Conservation (phyloP, 2,888 invertebrate genomes). For the Dinocampus coccinellae region DNA sequence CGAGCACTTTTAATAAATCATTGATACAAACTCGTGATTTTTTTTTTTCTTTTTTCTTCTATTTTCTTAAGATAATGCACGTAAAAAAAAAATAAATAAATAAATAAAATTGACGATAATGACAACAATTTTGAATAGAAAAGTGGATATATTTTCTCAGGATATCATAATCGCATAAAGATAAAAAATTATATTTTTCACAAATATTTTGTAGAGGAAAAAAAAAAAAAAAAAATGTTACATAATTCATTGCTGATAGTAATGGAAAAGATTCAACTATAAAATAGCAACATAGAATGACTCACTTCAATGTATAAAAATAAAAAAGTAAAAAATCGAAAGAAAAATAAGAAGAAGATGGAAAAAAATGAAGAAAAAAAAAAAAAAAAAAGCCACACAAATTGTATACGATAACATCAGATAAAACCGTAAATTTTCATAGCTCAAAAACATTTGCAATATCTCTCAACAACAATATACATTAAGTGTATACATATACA, state of each 20-base stretch:
- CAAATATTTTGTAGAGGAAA: background rate
- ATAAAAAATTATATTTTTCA: too few relatives aligned
- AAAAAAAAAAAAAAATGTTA: too few relatives aligned
- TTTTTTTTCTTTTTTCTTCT: background rate
- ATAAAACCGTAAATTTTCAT: conserved; percentile 34
- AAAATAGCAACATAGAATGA: background rate
- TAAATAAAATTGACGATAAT: background rate
- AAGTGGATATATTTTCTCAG: background rate
- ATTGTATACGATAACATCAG: background rate
- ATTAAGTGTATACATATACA: background rate
- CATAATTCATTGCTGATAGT: background rate
- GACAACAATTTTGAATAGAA: background rate
- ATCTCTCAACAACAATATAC: conserved; percentile 7
- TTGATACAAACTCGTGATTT: conserved; percentile 14
- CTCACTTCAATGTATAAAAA: background rate
- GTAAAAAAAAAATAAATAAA: background rate
- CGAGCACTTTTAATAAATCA: conserved; percentile 35
- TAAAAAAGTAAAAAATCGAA: background rate
- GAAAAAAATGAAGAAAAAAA: conserved; percentile 4
- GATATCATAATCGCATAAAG: too few relatives aligned
- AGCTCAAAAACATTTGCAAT: conserved; percentile 19
- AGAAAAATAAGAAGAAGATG: background rate
- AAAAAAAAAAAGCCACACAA: background rate
- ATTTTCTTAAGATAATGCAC: conserved; percentile 13
- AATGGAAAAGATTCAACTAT: background rate